phyloP scores from a whole-genome alignment of 2,113 vertebrate genomes.

The Fulmarus glacialis region DNA sequence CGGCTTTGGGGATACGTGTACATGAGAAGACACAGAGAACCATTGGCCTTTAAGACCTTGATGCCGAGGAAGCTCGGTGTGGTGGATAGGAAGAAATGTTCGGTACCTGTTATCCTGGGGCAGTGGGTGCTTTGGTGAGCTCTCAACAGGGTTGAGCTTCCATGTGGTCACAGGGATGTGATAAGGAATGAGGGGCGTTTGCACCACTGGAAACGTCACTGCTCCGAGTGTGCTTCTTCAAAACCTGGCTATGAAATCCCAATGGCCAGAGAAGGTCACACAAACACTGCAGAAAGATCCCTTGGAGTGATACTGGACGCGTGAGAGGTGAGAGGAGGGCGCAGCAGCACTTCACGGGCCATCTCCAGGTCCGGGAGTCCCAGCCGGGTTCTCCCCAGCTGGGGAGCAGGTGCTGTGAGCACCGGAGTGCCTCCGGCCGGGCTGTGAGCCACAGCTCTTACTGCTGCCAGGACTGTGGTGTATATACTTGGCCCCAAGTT shows the following conservation, averaged over 20 bases:
- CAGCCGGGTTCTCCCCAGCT: neutral
- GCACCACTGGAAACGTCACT: neutral
- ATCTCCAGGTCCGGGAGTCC: neutral
- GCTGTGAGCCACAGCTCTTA: accelerated
- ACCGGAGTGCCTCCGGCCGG: accelerated
- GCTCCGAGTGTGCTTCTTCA: neutral
- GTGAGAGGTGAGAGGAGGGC: neutral
- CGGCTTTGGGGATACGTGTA: neutral
- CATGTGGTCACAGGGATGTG: neutral
- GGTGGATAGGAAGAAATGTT: neutral
- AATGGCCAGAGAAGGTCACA: neutral
- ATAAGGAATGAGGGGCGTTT: neutral
- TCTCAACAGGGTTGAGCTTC: neutral
- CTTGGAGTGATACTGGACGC: neutral
- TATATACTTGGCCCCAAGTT: accelerated
- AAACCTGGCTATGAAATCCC: neutral
- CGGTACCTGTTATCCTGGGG: neutral
- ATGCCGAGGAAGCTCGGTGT: neutral
- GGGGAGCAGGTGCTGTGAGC: neutral
- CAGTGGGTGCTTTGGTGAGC: neutral
- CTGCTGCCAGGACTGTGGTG: neutral
- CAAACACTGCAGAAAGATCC: neutral
- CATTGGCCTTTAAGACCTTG: neutral
- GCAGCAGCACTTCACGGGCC: neutral
- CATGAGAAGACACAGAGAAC: neutral